phyloP scores from a whole-genome alignment of 2,797 vertebrate species.

The Synaphobranchus kaupii region DNA sequence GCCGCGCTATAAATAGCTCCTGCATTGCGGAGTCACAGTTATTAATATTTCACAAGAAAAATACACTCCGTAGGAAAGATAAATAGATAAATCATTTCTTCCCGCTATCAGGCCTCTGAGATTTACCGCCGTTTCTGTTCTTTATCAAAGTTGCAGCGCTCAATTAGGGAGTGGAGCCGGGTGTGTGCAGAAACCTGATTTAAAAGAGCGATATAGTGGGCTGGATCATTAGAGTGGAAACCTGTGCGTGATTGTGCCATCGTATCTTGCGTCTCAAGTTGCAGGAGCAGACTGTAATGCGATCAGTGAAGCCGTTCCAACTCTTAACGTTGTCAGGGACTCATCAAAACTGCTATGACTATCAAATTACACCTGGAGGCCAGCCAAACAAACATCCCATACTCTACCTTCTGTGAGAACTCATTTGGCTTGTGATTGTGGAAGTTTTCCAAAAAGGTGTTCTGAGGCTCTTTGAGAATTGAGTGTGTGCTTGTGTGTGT shows the following conservation, averaged over 20 bases:
- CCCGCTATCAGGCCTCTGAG: slow-evolving; percentile 38
- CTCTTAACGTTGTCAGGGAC: neutral
- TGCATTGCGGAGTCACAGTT: slow-evolving; percentile 43
- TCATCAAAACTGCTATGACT: neutral
- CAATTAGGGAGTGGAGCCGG: slow-evolving; percentile 16
- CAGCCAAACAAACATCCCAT: neutral
- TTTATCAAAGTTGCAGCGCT: slow-evolving; percentile 16
- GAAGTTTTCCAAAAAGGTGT: neutral
- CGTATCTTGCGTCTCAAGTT: neutral
- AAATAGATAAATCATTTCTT: slow-evolving; percentile 57
- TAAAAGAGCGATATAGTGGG: neutral
- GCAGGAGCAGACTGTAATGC: neutral
- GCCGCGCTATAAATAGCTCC: slow-evolving; percentile 39
- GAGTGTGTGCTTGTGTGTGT: neutral
- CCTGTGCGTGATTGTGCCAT: neutral
- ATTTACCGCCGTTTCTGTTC: slow-evolving; percentile 36
- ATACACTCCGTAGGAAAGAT: slow-evolving; percentile 48
- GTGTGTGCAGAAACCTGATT: neutral
- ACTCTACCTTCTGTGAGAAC: neutral
- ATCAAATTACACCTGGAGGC: neutral
- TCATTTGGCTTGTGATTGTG: neutral
- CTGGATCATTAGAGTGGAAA: neutral
- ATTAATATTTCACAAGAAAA: slow-evolving; percentile 65
- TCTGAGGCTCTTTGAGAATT: neutral
- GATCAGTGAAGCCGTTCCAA: neutral